Conservation (phyloP, 2,113 vertebrate species). For the Polypterus bichir region DNA sequence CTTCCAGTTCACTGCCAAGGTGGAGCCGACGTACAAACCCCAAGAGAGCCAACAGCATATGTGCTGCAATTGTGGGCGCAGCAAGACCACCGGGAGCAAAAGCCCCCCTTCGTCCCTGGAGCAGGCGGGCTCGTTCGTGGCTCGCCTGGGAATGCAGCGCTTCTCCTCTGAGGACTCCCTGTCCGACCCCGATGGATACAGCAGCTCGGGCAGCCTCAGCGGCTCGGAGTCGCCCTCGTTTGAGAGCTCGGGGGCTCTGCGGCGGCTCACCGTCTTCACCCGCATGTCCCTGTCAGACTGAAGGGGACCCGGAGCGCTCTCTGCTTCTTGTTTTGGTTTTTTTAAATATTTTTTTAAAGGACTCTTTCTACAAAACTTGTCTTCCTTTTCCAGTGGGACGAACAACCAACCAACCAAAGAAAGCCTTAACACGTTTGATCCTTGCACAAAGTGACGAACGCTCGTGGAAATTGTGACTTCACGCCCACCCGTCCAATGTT, state of each 20-base stretch:
- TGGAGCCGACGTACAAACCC: slow-evolving; percentile 49
- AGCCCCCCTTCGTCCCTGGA: slow-evolving; percentile 2
- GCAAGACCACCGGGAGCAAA: slow-evolving; percentile 28
- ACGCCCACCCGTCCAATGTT: no score
- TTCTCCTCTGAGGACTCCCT: slow-evolving; percentile 74
- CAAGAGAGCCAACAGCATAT: slow-evolving; percentile 36
- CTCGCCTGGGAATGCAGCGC: slow-evolving; percentile 36
- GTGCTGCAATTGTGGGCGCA: slow-evolving; percentile 54
- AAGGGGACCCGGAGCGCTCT: no score
- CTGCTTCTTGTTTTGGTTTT: no score
- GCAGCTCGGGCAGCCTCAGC: slow-evolving; percentile 66
- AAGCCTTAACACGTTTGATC: no score
- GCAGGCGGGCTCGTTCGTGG: slow-evolving; percentile 8
- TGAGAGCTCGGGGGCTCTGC: slow-evolving; percentile 40
- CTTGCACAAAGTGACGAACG: no score
- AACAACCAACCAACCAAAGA: no score
- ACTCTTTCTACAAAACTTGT: no score
- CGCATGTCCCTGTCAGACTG: slow-evolving; percentile 72
- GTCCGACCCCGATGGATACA: slow-evolving; percentile 67
- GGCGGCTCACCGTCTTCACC: slow-evolving; percentile 68
- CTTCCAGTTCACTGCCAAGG: slow-evolving; percentile 51
- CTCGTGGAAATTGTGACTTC: no score
- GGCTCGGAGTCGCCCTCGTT: slow-evolving; percentile 71
- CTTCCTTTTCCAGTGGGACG: no score
- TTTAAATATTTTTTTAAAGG: no score